phyloP scores from a whole-genome alignment of 92 coral and sea anemone genomes.

The Montipora capitata region DNA sequence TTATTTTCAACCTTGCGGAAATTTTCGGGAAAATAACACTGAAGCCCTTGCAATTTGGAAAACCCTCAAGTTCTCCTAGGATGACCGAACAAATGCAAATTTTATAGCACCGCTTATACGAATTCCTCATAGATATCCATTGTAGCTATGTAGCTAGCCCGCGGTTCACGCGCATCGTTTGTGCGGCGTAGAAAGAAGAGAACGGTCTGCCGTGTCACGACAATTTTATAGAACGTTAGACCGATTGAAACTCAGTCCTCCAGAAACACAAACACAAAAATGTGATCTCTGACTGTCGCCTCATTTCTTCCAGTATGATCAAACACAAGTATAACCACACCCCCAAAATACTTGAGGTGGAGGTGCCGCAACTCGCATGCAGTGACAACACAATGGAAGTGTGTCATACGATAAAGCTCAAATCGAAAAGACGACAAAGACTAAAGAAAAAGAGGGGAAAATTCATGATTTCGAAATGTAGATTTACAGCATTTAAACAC shows the following conservation, averaged over 20 bases:
- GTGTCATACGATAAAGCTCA: conserved; percentile 4
- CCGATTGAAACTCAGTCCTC: conserved; percentile 9
- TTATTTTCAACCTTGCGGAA: background rate
- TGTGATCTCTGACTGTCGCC: background rate
- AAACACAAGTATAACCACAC: conserved; percentile 9
- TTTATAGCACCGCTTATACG: background rate
- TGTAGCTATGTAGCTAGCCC: conserved; percentile 12
- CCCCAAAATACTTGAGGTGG: conserved; percentile 11
- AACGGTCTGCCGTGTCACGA: background rate
- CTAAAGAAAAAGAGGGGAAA: background rate
- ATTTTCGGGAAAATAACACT: background rate
- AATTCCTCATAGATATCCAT: no score
- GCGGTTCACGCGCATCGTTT: conserved; percentile 4
- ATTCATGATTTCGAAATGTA: conserved; percentile 4
- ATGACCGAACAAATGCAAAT: conserved; percentile 1
- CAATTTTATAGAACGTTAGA: background rate
- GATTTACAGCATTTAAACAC: conserved; percentile 6
- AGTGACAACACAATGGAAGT: conserved; percentile 7
- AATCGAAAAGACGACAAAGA: background rate
- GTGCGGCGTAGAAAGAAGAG: no score
- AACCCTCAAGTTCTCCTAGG: background rate
- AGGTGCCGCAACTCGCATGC: conserved; percentile 9
- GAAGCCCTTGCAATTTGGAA: conserved; percentile 11
- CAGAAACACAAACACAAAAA: conserved; percentile 1
- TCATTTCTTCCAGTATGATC: conserved; percentile 19